Base-by-base conservation (phyloP, 2,888 invertebrate genomes). In the Drosophila falleni region DNA sequence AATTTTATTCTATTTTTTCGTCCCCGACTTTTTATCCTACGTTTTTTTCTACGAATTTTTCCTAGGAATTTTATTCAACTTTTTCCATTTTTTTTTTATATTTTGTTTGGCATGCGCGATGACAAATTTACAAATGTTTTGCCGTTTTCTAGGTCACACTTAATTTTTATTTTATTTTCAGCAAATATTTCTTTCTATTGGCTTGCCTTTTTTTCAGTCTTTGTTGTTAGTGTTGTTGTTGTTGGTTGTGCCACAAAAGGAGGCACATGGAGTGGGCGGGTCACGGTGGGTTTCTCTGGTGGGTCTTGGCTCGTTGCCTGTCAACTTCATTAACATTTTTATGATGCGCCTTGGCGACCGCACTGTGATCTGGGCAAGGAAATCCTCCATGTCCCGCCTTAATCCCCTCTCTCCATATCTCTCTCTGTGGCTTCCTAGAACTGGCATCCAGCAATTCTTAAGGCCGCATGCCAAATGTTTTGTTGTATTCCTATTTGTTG, bases 331-430 rank as follows among this genome's bases (percentile, higher is more conserved):
- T 85, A 85, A 85, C 84, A 85, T 85, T 89, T 85, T 85, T 85
- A 85, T 85, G 84, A 88, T 81, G 89, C 84, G 87, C 84, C 84
- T 89, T 87, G 84, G 84, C 87, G 81, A 85, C 84, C 89, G 74
- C 89, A 87, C 74, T 71, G 51, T 70, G 79, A 79, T 77, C 79
- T 74, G 79, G 71, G 66, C 77, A 60, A 79, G 71, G 60, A 79
- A 71, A 60, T 74, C 42, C 65, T 60, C 47, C 42, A 13, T 10
- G 26, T 0, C 13, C 26, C 47, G 19, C 19, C n/a, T n/a, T 19
- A 19, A 1, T 11, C 13, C 44, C 29, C 19, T n/a, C 10, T 9
- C n/a, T 2, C 11, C 26, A 0, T 10, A 31, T 5, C n/a, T 10
- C 37, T 5, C n/a, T 5, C 0, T 37, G 37, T 37, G 37, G 41